Evolutionary conservation across 2,888 invertebrate genomes (phyloP).

Genomic region (Folsomia manolachei): DNA sequence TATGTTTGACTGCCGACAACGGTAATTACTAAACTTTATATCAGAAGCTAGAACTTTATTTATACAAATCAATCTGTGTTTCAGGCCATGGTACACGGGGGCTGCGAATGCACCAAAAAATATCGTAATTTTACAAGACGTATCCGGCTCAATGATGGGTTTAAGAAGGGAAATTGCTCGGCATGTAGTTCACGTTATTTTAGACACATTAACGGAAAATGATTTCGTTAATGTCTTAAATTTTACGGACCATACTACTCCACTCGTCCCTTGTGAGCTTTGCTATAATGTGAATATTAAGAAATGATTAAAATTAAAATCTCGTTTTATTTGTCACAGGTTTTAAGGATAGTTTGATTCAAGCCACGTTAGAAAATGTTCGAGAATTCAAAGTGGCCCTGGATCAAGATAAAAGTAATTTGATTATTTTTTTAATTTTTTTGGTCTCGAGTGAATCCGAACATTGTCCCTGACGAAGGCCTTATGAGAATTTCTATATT

Average conservation of each 20-base stretch:
- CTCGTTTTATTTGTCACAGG: too few species aligned
- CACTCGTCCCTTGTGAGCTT: constrained; percentile 81
- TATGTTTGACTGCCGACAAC: constrained; percentile 84
- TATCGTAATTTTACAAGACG: constrained; percentile 89
- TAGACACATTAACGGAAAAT: constrained; percentile 95
- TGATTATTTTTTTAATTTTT: too few species aligned
- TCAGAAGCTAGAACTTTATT: neutral
- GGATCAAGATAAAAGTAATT: constrained; percentile 63
- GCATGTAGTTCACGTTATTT: constrained; percentile 79
- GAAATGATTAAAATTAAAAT: too few species aligned
- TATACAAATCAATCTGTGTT: constrained; percentile 57
- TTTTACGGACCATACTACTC: constrained; percentile 68
- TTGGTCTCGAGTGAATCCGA: too few species aligned
- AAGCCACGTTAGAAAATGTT: constrained; percentile 84
- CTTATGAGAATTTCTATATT: too few species aligned
- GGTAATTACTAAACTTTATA: neutral
- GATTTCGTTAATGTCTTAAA: constrained; percentile 92
- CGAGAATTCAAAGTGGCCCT: constrained; percentile 72
- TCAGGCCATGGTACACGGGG: constrained; percentile 96
- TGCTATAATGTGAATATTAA: too few species aligned
- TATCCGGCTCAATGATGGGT: constrained; percentile 67
- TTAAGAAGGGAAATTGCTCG: constrained; percentile 84
- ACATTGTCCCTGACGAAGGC: too few species aligned
- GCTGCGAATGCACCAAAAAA: constrained; percentile 98
- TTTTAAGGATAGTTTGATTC: constrained; percentile 83